A percentile compares a stretch with the other conserved stretches of the same genome.
These are phyloP conservation scores for Epistrophella euchroma DNA, from an alignment of 2,888 invertebrate species.

Conservation along the genomic window DNA sequence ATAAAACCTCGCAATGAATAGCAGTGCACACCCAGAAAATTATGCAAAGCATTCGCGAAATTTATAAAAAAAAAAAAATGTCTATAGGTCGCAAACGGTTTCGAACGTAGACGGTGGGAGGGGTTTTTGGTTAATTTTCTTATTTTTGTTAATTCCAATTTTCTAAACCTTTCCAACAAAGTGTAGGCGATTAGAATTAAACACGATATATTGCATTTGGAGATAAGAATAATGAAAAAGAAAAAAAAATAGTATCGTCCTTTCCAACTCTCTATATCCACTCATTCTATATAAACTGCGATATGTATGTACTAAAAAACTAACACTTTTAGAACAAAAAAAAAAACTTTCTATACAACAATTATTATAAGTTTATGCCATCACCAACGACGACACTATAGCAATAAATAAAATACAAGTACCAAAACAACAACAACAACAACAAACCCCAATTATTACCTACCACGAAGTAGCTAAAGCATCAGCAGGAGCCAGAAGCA, in stretches of 20 bases:
- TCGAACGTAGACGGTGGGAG: constrained; percentile 70
- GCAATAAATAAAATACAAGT: constrained; percentile 54
- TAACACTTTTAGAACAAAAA: constrained; percentile 65
- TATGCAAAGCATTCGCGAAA: constrained; percentile 71
- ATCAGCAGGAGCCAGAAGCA: constrained; percentile 19
- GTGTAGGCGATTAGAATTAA: constrained; percentile 7
- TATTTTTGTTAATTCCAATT: constrained; percentile 17
- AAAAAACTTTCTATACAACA: constrained; percentile 64
- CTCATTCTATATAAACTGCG: constrained; percentile 54
- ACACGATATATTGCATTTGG: constrained; percentile 46
- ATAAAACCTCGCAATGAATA: constrained; percentile 50
- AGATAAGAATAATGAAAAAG: constrained; percentile 39
- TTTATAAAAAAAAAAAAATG: constrained; percentile 54
- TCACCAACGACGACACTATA: constrained; percentile 60
- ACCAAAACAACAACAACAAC: constrained; percentile 47
- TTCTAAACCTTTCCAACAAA: constrained; percentile 20
- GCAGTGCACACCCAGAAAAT: constrained; percentile 74
- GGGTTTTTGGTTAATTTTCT: constrained; percentile 41
- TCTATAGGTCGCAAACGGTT: constrained; percentile 73
- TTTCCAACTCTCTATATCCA: constrained; percentile 39
- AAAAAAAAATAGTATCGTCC: constrained; percentile 34
- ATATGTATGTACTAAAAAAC: constrained; percentile 72
- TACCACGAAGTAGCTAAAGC: constrained; percentile 42
- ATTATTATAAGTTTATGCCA: constrained; percentile 57
- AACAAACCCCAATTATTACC: constrained; percentile 26